Evolutionary conservation across 2,888 invertebrate genomes (phyloP).

Genomic region (Apamea epomidion): DNA sequence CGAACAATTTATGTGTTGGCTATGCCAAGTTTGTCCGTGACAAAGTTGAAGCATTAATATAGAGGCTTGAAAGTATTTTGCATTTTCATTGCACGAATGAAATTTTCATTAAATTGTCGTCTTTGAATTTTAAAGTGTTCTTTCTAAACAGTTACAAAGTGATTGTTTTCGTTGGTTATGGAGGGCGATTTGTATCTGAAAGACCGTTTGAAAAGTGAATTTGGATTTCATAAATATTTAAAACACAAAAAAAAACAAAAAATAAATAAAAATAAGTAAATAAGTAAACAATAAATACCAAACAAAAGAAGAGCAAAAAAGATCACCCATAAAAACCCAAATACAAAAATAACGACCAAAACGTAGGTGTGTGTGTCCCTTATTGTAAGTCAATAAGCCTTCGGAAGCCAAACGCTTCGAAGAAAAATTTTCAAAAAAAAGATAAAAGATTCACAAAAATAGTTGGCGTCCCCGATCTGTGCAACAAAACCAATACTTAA

Average conservation of each 20-base stretch:
- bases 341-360: constrained; percentile 35
- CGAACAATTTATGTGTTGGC: constrained; percentile 74
- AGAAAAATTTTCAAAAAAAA: constrained; percentile 31
- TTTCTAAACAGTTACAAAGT: neutral
- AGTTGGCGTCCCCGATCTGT: constrained; percentile 15
- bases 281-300: neutral
- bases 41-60: constrained; percentile 63
- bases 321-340: constrained; percentile 6
- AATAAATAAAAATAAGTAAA: too few species aligned
- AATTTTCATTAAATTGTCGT: constrained; percentile 24
- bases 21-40: constrained; percentile 69
- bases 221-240: neutral
- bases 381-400: constrained; percentile 59
- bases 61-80: constrained; percentile 42
- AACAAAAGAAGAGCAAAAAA: constrained; percentile 12
- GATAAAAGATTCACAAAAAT: constrained; percentile 32
- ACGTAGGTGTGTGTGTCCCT: constrained; percentile 52
- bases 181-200: neutral
- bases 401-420: constrained; percentile 34
- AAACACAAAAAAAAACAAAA: too few species aligned
- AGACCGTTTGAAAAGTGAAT: neutral
- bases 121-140: constrained; percentile 5
- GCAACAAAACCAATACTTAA: constrained; percentile 24
- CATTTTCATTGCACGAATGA: constrained; percentile 47
- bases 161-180: neutral